Conservation (phyloP, 2,888 invertebrate species). For the Kryphioiulus occultus region DNA sequence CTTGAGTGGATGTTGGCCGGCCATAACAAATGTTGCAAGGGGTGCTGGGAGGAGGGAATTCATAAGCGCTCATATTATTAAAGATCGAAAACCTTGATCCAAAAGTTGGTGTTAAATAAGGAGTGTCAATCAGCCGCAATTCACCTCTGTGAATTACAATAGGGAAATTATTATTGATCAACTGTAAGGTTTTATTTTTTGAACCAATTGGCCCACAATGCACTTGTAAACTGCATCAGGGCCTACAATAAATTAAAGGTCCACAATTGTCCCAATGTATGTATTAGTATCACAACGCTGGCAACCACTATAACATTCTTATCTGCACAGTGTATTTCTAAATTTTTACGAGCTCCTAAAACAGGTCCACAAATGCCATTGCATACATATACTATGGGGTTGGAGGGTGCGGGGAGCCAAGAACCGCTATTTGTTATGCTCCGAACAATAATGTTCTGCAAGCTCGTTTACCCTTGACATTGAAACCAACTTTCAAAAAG, state of each 20-base stretch:
- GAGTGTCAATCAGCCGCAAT: not conserved
- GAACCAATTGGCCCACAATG: not conserved
- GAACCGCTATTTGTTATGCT: not conserved
- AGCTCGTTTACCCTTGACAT: constrained; percentile 17
- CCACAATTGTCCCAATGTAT: too few relatives aligned
- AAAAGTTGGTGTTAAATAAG: not conserved
- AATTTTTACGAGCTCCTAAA: not conserved
- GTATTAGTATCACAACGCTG: too few relatives aligned
- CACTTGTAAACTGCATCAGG: too few relatives aligned
- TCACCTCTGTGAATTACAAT: not conserved
- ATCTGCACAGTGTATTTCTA: too few relatives aligned
- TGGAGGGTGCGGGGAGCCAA: not conserved
- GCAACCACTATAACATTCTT: too few relatives aligned
- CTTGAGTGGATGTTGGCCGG: not conserved
- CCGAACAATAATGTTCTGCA: not conserved
- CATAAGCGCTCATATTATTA: not conserved
- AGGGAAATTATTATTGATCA: not conserved
- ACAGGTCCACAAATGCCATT: not conserved
- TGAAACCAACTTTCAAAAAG: constrained; percentile 23
- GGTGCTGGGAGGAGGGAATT: not conserved
- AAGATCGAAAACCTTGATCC: constrained; percentile 3
- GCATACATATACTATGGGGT: not conserved
- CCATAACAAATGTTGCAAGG: not conserved
- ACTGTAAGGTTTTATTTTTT: not conserved
- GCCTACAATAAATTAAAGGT: not conserved